Base-by-base conservation (phyloP, 2,888 invertebrate species). In the Apocheima hispidaria region DNA sequence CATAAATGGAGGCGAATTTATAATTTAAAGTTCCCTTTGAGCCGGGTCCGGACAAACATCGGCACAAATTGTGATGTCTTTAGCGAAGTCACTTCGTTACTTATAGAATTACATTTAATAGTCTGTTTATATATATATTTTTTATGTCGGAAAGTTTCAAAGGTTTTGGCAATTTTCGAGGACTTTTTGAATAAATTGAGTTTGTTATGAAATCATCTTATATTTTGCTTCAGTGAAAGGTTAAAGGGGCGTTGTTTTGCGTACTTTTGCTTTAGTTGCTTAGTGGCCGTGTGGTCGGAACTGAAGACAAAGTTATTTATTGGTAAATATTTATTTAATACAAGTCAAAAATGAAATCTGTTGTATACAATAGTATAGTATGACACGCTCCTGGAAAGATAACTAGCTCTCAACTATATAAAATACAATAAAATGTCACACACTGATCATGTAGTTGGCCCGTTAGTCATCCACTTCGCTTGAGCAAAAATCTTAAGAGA, bases 1-100 rank as follows among this genome's bases (percentile, higher is more conserved):
- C 54, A 35, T 59, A 33, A 64, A 52, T 49, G 44, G 38, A 59
- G 48, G 30, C 28, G 16, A 56, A 53, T 50, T 60, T 56, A 65
- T 63, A 60, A 65, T 60, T 63, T 56, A 53, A 63, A 67, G 44
- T 56, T 65, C 56, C 40, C 61, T 65, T 61, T 52, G 61, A 65
- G 63, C 41, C 59, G 56, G 50, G 64, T 49, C 43, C 48, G 36
- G 36, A 68, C 56, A 63, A 63, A 70, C 68, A 66, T 56, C 60
- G 56, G 21, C 61, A 53, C 40, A 64, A 64, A 64, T 64, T 64
- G 65, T 60, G 69, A 68, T 64, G 60, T 66, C 58, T 63, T 68
- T 57, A 68, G 60, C 59, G 62, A 40, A 61, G 62, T 60, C 70
- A 63, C 58, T 70, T 70, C 70, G 68, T 70, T 70, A 70, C 33